These are phyloP conservation scores for Zaprionus africanus DNA, from an alignment of 1,140 invertebrate species.

Conservation along the genomic window DNA sequence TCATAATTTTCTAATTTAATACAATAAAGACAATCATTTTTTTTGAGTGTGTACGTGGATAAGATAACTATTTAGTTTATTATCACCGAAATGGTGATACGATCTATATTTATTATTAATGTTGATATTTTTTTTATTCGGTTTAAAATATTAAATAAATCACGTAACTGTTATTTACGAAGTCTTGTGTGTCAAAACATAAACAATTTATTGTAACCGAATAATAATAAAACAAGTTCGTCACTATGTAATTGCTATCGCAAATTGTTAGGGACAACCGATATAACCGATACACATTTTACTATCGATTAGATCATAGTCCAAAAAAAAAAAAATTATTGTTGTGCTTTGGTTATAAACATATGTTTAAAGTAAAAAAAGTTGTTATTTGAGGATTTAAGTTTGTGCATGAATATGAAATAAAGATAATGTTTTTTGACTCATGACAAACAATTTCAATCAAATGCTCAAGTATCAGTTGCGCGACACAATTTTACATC, in stretches of 20 bases:
- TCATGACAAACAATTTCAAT: constrained; percentile 11
- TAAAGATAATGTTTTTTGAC: constrained; percentile 7
- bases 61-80: too few species aligned
- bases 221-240: background rate
- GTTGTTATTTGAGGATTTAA: constrained; percentile 14
- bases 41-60: too few species aligned
- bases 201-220: background rate
- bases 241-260: background rate
- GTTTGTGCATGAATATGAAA: background rate
- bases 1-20: too few species aligned
- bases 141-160: too few species aligned
- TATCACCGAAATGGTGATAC: too few species aligned
- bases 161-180: too few species aligned
- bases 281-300: background rate
- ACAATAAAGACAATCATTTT: too few species aligned
- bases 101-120: too few species aligned
- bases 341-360: constrained; percentile 28
- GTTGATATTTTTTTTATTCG: too few species aligned
- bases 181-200: background rate
- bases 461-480: constrained; percentile 28
- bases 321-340: constrained; percentile 49
- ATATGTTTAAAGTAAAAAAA: constrained; percentile 23
- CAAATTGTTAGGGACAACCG: constrained; percentile 2
- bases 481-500: constrained; percentile 32
- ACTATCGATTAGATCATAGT: constrained; percentile 44